Conservation (phyloP, 2,797 vertebrate species). For the Hybognathus amarus region DNA sequence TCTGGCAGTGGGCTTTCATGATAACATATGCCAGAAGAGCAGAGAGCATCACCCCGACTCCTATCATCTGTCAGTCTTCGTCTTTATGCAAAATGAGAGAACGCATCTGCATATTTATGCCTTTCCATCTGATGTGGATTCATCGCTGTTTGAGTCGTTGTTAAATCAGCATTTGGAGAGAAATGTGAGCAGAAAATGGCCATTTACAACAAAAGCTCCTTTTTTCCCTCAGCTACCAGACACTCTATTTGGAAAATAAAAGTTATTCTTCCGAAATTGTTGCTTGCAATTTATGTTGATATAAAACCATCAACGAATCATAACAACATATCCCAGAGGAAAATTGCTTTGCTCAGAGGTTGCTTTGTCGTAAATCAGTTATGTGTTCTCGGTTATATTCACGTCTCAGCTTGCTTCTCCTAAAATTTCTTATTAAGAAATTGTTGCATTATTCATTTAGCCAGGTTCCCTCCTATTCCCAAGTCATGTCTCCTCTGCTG, state of each 20-base stretch:
- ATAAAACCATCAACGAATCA: background rate
- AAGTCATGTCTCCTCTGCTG: too few relatives aligned
- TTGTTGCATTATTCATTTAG: background rate
- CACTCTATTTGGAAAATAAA: background rate
- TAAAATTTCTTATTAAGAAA: constrained; percentile 2
- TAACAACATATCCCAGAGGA: background rate
- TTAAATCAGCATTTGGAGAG: constrained; percentile 14
- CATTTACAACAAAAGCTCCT: constrained; percentile 20
- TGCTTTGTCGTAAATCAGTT: background rate
- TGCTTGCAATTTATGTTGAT: background rate
- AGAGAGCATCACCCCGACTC: constrained; percentile 37
- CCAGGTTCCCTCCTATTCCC: background rate
- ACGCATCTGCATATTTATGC: constrained; percentile 56
- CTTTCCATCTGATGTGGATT: constrained; percentile 16
- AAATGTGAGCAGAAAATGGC: constrained; percentile 1
- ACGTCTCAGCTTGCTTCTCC: background rate
- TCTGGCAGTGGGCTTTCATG: constrained; percentile 33
- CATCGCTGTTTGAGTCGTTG: constrained; percentile 10
- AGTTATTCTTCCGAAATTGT: background rate
- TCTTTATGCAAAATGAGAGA: constrained; percentile 35
- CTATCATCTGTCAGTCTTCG: constrained; percentile 34
- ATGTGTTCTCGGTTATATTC: background rate
- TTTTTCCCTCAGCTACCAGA: background rate
- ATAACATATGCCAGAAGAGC: constrained; percentile 40
- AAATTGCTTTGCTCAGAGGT: background rate